Evolutionary conservation across 2,888 invertebrate genomes (phyloP).

Genomic region (Pocota personata): DNA sequence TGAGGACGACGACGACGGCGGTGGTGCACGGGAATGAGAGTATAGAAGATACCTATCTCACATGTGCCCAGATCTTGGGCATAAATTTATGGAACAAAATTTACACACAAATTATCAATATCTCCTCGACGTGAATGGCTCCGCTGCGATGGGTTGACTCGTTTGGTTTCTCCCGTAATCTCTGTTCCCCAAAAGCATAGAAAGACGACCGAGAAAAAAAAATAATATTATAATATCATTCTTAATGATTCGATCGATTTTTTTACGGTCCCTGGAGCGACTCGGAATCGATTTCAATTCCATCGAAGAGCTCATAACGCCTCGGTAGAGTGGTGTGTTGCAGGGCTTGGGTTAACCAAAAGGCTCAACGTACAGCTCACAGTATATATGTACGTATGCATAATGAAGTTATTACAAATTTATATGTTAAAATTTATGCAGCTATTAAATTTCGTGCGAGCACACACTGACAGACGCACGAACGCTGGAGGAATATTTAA

Average conservation of each 20-base stretch:
- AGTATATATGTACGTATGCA: constrained; percentile 41
- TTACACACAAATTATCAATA: constrained; percentile 54
- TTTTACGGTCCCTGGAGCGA: constrained; percentile 59
- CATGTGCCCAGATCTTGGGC: constrained; percentile 24
- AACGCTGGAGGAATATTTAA: constrained; percentile 64
- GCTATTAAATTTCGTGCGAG: constrained; percentile 71
- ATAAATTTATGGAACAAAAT: constrained; percentile 62
- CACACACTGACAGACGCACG: constrained; percentile 49
- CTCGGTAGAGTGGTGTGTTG: constrained; percentile 36
- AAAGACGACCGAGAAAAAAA: background rate
- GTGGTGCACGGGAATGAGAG: constrained; percentile 6
- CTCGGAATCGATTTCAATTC: constrained; percentile 62
- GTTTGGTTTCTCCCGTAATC: constrained; percentile 40
- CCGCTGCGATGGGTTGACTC: constrained; percentile 19
- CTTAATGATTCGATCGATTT: constrained; percentile 70
- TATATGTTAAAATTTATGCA: constrained; percentile 71
- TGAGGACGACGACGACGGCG: background rate
- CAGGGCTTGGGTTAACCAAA: constrained; percentile 21
- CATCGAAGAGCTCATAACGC: constrained; percentile 25
- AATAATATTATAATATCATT: constrained; percentile 40
- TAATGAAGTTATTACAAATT: constrained; percentile 72
- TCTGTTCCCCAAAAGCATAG: constrained; percentile 25
- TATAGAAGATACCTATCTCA: constrained; percentile 37
- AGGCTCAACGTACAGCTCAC: background rate
- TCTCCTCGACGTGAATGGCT: constrained; percentile 20